These are phyloP conservation scores for Drosophila picticornis DNA, from an alignment of 2,888 invertebrate genomes.

Conservation along the genomic window DNA sequence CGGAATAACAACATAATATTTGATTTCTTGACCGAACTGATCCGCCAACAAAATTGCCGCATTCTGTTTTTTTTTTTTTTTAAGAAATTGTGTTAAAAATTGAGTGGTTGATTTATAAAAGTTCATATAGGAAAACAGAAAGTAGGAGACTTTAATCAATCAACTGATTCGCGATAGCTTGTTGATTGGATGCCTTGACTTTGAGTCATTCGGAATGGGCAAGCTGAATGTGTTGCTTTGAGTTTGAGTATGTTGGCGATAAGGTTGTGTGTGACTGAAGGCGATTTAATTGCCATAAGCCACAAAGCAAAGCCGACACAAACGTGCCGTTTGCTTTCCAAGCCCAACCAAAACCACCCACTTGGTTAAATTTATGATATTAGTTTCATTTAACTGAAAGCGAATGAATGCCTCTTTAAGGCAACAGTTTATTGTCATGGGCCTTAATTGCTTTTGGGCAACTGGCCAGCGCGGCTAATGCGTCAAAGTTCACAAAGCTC, in stretches of 20 bases:
- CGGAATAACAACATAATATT: background rate
- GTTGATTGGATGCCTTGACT: slow-evolving; percentile 15
- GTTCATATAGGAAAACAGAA: background rate
- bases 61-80: too few species aligned
- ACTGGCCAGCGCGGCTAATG: slow-evolving; percentile 27
- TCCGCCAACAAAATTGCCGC: background rate
- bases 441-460: slow-evolving; percentile 15
- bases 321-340: slow-evolving; percentile 4
- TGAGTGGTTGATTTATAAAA: background rate
- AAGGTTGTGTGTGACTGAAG: slow-evolving; percentile 33
- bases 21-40: background rate
- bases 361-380: slow-evolving; percentile 33
- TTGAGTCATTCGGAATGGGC: slow-evolving; percentile 14
- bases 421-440: slow-evolving; percentile 19
- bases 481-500: slow-evolving; percentile 26
- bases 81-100: background rate
- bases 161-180: background rate
- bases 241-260: slow-evolving; percentile 10
- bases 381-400: slow-evolving; percentile 25
- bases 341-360: background rate
- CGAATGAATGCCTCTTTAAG: slow-evolving; percentile 16
- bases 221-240: slow-evolving; percentile 18
- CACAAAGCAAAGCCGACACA: slow-evolving; percentile 42
- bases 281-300: slow-evolving; percentile 53
- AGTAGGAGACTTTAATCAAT: background rate